Percentiles rank a stretch among this genome's conserved stretches.
phyloP scores from a whole-genome alignment of 2,797 vertebrate species.

The Uromys caudimaculatus region DNA sequence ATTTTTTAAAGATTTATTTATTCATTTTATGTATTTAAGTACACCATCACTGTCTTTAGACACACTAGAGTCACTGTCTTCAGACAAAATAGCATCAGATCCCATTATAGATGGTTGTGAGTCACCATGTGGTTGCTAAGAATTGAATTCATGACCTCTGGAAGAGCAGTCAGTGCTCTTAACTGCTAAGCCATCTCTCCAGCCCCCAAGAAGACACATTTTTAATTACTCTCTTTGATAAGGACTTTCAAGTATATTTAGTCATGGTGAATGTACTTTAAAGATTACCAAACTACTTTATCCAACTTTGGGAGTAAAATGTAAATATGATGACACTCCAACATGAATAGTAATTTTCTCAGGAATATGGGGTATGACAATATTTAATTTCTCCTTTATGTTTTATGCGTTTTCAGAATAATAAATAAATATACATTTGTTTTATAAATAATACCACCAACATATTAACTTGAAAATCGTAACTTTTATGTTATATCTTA shows the following conservation, averaged over 20 bases:
- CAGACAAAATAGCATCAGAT: too few relatives aligned
- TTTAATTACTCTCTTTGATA: background rate
- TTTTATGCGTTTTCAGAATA: slow-evolving; percentile 16
- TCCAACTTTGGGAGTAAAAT: background rate
- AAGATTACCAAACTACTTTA: slow-evolving; percentile 3
- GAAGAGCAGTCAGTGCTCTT: too few relatives aligned
- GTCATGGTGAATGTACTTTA: background rate
- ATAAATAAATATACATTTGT: background rate
- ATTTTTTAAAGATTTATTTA: too few relatives aligned
- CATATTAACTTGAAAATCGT: background rate
- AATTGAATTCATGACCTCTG: too few relatives aligned
- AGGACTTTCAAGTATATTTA: background rate
- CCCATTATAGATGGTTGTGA: too few relatives aligned
- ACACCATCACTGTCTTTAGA: too few relatives aligned
- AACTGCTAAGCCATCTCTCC: too few relatives aligned
- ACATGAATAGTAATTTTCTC: background rate
- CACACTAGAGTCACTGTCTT: too few relatives aligned
- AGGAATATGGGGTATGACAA: background rate
- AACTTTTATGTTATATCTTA: slow-evolving; percentile 28
- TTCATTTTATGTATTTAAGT: too few relatives aligned
- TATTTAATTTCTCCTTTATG: slow-evolving; percentile 34
- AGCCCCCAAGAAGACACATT: background rate
- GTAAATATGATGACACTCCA: slow-evolving; percentile 23
- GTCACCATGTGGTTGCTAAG: too few relatives aligned
- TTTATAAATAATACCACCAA: slow-evolving; percentile 37